Conservation (phyloP, 2,113 vertebrate genomes). For the Sturnira hondurensis region DNA sequence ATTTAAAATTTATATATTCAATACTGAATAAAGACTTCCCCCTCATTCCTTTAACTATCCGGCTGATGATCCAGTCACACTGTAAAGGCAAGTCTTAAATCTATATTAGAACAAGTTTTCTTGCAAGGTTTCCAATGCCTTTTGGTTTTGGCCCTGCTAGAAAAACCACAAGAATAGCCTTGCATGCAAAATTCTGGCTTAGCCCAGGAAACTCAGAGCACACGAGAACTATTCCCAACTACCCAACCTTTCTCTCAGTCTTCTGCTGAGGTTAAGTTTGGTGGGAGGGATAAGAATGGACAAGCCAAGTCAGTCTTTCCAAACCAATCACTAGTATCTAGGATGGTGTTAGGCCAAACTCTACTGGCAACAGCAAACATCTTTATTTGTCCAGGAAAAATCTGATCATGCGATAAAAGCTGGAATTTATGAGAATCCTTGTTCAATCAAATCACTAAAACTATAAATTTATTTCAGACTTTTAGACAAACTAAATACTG, state of each 20-base stretch:
- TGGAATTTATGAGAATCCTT: constrained; percentile 65
- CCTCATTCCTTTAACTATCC: not conserved
- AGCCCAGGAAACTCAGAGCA: constrained; percentile 32
- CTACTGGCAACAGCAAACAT: constrained; percentile 34
- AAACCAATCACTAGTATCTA: constrained; percentile 51
- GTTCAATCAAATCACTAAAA: constrained; percentile 66
- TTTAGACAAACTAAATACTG: constrained; percentile 39
- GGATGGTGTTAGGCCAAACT: constrained; percentile 19
- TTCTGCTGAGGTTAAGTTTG: constrained; percentile 36
- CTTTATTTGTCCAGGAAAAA: constrained; percentile 67
- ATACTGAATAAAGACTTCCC: not conserved
- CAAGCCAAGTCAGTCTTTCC: constrained; percentile 55
- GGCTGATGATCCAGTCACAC: not conserved
- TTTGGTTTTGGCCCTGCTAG: constrained; percentile 41
- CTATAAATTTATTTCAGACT: constrained; percentile 63
- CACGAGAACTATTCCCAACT: constrained; percentile 42
- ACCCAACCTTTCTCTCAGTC: constrained; percentile 31
- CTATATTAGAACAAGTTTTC: constrained; percentile 49
- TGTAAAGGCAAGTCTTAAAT: constrained; percentile 42
- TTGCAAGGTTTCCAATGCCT: constrained; percentile 53
- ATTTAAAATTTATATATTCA: not conserved
- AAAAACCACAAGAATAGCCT: constrained; percentile 69
- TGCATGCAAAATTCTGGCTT: constrained; percentile 63
- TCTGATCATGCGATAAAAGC: constrained; percentile 60
- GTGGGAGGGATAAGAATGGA: constrained; percentile 51